These are phyloP conservation scores for Allacma fusca DNA, from an alignment of 2,888 invertebrate species.

Conservation along the genomic window DNA sequence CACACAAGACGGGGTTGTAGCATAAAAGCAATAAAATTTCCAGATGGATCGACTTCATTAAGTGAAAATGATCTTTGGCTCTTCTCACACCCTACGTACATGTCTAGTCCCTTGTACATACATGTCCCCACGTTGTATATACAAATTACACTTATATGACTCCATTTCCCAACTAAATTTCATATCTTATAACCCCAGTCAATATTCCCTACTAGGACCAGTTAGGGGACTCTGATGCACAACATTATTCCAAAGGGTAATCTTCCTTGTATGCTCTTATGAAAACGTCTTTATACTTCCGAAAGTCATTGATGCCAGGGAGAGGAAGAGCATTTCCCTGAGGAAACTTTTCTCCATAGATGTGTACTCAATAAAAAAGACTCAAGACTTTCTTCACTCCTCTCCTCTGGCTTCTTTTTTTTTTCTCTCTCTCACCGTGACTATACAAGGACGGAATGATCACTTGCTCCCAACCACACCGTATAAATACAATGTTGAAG, in stretches of 20 bases:
- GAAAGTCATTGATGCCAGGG: conserved; percentile 30
- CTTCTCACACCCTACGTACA: background rate
- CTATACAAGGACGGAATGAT: no score
- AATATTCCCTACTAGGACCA: background rate
- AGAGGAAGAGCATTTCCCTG: conserved; percentile 18
- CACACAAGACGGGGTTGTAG: conserved; percentile 15
- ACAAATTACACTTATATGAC: no score
- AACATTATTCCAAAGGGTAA: conserved; percentile 35
- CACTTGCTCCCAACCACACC: no score
- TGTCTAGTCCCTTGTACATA: no score
- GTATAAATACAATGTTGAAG: no score
- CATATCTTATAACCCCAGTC: background rate
- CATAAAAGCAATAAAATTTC: conserved; percentile 33
- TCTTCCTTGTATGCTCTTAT: conserved; percentile 15
- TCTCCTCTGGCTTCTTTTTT: no score
- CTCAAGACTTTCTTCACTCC: no score
- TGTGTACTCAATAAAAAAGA: no score
- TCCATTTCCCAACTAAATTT: no score
- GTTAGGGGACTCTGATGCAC: background rate
- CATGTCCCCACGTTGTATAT: no score
- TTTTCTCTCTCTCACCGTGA: no score
- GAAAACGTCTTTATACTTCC: conserved; percentile 42
- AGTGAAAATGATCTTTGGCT: conserved; percentile 35
- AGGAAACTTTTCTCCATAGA: conserved; percentile 18
- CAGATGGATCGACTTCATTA: conserved; percentile 41